Evolutionary conservation across 35 echinoderm and acorn worm genomes (phyloP).

Genomic region (Eucidaris tribuloides): DNA sequence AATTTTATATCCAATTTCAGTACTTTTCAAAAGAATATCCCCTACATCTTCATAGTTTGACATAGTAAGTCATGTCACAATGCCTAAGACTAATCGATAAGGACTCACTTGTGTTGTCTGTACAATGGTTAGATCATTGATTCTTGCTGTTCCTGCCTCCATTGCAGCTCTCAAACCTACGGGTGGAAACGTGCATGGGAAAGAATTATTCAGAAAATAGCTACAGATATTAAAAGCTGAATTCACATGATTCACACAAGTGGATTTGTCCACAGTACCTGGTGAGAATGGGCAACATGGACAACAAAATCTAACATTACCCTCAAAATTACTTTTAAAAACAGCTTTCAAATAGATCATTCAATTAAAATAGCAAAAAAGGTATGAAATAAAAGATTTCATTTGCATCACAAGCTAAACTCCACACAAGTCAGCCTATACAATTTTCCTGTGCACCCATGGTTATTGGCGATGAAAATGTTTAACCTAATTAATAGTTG

Average conservation of each 20-base stretch:
- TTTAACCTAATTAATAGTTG: too few relatives aligned
- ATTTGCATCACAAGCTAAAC: too few relatives aligned
- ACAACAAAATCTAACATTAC: neutral
- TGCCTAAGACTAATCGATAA: neutral
- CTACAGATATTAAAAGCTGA: neutral
- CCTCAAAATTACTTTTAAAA: neutral
- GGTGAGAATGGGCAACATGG: neutral
- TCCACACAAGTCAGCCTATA: too few relatives aligned
- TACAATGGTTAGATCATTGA: conserved; percentile 92
- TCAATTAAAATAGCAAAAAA: neutral
- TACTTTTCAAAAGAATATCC: neutral
- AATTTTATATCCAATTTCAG: neutral
- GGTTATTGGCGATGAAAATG: too few relatives aligned
- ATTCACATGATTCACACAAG: too few relatives aligned
- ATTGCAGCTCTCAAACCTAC: conserved; percentile 82
- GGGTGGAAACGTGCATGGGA: neutral
- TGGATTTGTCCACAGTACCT: too few relatives aligned
- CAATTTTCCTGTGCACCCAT: too few relatives aligned
- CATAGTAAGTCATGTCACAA: neutral
- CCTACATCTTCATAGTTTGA: neutral
- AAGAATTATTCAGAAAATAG: neutral
- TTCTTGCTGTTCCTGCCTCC: conserved; percentile 87
- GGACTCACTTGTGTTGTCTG: conserved; percentile 78
- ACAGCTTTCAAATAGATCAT: neutral
- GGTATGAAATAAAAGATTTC: too few relatives aligned